These are phyloP conservation scores for Hypanus sabinus DNA, from an alignment of 2,113 vertebrate genomes.

Conservation along the genomic window DNA sequence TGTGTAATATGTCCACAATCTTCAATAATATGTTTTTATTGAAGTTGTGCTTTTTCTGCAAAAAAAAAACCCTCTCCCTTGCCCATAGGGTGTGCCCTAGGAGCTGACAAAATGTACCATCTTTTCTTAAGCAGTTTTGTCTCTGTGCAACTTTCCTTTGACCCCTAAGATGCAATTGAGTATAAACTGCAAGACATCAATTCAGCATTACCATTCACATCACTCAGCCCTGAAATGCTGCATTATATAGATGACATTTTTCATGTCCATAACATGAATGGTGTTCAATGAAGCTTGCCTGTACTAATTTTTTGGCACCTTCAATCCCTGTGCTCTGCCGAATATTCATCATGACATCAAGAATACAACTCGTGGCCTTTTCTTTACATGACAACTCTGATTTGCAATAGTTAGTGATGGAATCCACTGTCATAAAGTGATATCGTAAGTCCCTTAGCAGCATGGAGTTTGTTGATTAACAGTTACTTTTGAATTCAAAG, in stretches of 20 bases:
- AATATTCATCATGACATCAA: not conserved
- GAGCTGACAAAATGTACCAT: too few species aligned
- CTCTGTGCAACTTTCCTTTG: not conserved
- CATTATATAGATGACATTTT: not conserved
- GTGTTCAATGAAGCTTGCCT: not conserved
- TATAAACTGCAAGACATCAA: not conserved
- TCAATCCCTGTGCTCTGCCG: not conserved
- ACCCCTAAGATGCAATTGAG: not conserved
- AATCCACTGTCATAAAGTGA: not conserved
- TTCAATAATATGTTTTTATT: too few species aligned
- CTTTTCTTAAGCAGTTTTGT: not conserved
- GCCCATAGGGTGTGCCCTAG: too few species aligned
- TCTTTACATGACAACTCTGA: conserved; percentile 19
- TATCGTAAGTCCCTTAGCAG: not conserved
- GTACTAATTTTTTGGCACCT: not conserved
- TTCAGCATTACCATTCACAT: not conserved
- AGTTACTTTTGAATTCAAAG: not conserved
- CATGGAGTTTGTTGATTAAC: not conserved
- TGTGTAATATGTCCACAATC: too few species aligned
- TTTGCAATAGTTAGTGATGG: not conserved
- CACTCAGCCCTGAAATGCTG: not conserved
- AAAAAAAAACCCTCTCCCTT: too few species aligned
- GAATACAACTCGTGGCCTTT: not conserved
- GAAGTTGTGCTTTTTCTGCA: too few species aligned
- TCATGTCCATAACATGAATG: not conserved